Conservation (phyloP, 2,797 vertebrate genomes). For the Champsocephalus gunnari region DNA sequence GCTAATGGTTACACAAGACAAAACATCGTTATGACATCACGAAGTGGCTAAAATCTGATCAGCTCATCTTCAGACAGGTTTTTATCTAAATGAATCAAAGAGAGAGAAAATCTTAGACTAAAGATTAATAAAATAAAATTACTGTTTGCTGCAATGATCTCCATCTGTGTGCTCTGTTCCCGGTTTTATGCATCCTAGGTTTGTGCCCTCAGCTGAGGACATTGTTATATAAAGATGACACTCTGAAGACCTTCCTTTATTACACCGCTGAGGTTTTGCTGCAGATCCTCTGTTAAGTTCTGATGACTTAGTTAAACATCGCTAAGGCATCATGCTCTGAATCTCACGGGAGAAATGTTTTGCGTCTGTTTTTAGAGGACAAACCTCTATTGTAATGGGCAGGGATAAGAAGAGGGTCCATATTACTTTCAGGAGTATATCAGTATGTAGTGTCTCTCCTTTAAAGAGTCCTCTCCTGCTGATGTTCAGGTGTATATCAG, state of each 20-base stretch:
- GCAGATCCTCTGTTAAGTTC: conserved; percentile 18
- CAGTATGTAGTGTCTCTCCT: no score
- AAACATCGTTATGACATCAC: no score
- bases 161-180: conserved; percentile 11
- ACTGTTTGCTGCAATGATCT: conserved; percentile 44
- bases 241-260: conserved; percentile 8
- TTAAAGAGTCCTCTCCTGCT: no score
- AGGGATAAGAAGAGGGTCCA: not conserved
- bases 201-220: conserved; percentile 15
- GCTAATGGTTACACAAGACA: no score
- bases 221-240: conserved; percentile 23
- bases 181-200: conserved; percentile 11
- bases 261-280: conserved; percentile 23
- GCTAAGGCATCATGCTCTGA: conserved; percentile 5
- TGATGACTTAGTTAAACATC: conserved; percentile 42
- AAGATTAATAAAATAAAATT: no score
- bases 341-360: conserved; percentile 18
- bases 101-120: no score
- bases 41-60: no score
- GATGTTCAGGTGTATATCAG: no score
- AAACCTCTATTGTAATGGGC: not conserved
- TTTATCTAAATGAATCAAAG: no score
- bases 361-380: conserved; percentile 49
- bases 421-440: no score
- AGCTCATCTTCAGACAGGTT: no score